Percentiles rank a stretch among this genome's conserved stretches.
Conservation (phyloP, 1,140 invertebrate genomes). For the Camponotus vicinus region DNA sequence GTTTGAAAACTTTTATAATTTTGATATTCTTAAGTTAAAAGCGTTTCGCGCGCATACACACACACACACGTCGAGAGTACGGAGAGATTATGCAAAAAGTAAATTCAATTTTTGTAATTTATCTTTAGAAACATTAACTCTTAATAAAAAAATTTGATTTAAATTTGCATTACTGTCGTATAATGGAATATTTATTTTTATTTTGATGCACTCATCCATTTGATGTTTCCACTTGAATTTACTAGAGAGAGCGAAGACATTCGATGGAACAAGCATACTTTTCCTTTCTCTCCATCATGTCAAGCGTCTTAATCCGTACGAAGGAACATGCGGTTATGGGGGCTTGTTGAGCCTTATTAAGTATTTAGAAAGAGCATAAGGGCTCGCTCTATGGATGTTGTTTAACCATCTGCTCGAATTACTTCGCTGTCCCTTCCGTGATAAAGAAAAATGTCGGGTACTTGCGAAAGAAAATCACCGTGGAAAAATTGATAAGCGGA, state of each 20-base stretch:
- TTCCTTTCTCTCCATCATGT: conserved; percentile 61
- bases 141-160: too few relatives aligned
- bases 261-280: conserved; percentile 22
- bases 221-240: not conserved
- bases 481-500: conserved; percentile 80
- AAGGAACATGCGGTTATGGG: conserved; percentile 65
- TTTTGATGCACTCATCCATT: not conserved
- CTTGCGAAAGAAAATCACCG: conserved; percentile 73
- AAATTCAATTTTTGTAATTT: too few relatives aligned
- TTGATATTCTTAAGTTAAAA: too few relatives aligned
- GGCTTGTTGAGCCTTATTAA: conserved; percentile 75
- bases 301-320: conserved; percentile 67
- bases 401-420: conserved; percentile 74
- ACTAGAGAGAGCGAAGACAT: not conserved
- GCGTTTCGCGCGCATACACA: too few relatives aligned
- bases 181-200: not conserved
- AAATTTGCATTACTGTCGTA: too few relatives aligned
- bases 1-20: too few relatives aligned
- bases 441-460: conserved; percentile 27
- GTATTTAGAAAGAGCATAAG: conserved; percentile 70
- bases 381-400: conserved; percentile 41
- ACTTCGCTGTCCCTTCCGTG: conserved; percentile 46
- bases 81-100: too few relatives aligned
- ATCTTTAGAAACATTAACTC: too few relatives aligned
- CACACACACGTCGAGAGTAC: too few relatives aligned